Evolutionary conservation across 2,797 vertebrate genomes (phyloP).

Genomic region (Sebastes trivittatus): DNA sequence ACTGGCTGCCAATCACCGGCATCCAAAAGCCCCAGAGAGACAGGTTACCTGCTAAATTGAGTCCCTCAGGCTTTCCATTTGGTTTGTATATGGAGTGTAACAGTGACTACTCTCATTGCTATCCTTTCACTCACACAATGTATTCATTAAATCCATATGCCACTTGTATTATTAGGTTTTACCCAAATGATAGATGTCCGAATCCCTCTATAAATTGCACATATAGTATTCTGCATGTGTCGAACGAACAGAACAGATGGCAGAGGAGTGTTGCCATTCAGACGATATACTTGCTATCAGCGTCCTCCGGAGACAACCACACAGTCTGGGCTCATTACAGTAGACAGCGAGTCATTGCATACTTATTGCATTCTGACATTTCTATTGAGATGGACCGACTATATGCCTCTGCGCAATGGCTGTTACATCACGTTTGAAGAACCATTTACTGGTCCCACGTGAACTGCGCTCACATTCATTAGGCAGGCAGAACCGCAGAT

Average conservation of each 20-base stretch:
- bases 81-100: constrained; percentile 39
- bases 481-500: constrained; percentile 52
- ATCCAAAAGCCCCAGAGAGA: constrained; percentile 43
- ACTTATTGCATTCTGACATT: constrained; percentile 77
- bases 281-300: constrained; percentile 55
- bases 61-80: constrained; percentile 65
- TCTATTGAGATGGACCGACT: constrained; percentile 77
- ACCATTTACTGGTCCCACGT: constrained; percentile 71
- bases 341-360: constrained; percentile 75
- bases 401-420: constrained; percentile 62
- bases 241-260: constrained; percentile 53
- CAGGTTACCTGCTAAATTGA: constrained; percentile 72
- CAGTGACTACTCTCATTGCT: constrained; percentile 18
- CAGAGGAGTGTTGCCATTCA: constrained; percentile 53
- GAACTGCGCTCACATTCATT: constrained; percentile 76
- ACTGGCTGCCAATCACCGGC: constrained; percentile 60
- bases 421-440: constrained; percentile 74
- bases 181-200: constrained; percentile 20
- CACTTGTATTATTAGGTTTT: constrained; percentile 31
- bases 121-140: constrained; percentile 14
- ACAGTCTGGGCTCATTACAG: constrained; percentile 72
- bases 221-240: constrained; percentile 37
- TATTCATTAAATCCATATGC: constrained; percentile 41
- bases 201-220: constrained; percentile 19
- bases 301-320: constrained; percentile 62